Evolutionary conservation across 92 coral and sea anemone species (phyloP).

Genomic region (Parazoanthus swiftii): DNA sequence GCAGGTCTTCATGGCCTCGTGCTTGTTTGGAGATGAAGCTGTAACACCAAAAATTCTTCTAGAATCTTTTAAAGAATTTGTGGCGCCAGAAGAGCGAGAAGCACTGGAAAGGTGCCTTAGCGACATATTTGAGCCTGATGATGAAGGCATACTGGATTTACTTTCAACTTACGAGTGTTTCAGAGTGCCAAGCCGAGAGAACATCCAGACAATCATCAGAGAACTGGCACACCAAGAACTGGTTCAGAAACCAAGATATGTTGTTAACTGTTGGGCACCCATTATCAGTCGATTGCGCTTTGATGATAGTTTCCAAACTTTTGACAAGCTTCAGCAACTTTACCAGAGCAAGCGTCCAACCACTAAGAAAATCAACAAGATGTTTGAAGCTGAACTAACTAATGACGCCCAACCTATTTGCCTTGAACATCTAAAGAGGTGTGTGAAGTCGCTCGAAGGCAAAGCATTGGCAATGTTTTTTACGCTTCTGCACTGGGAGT

Average conservation of each 20-base stretch:
- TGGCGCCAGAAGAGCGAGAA: slow-evolving; percentile 42
- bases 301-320: not conserved
- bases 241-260: slow-evolving; percentile 27
- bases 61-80: slow-evolving; percentile 33
- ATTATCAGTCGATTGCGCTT: slow-evolving; percentile 3
- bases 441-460: slow-evolving; percentile 31
- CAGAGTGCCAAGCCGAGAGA: slow-evolving; percentile 27
- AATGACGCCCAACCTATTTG: slow-evolving; percentile 3
- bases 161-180: slow-evolving; percentile 32
- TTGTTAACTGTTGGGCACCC: slow-evolving; percentile 47
- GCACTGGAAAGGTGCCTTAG: slow-evolving; percentile 25
- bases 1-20: slow-evolving; percentile 17
- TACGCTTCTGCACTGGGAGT: slow-evolving; percentile 29
- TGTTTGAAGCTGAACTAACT: not conserved
- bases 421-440: slow-evolving; percentile 32
- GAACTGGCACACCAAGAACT: slow-evolving; percentile 38
- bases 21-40: slow-evolving; percentile 41
- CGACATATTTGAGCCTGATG: slow-evolving; percentile 33
- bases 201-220: slow-evolving; percentile 12
- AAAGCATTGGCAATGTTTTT: slow-evolving; percentile 27
- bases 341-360: slow-evolving; percentile 3
- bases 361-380: not conserved
- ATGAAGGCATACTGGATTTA: slow-evolving; percentile 34
- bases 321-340: slow-evolving; percentile 16
- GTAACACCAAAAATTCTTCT: slow-evolving; percentile 12